Evolutionary conservation across 2,888 invertebrate species (phyloP), one percentile per base, ranked within the genome.

Genomic region (Syrista parreyssii): DNA sequence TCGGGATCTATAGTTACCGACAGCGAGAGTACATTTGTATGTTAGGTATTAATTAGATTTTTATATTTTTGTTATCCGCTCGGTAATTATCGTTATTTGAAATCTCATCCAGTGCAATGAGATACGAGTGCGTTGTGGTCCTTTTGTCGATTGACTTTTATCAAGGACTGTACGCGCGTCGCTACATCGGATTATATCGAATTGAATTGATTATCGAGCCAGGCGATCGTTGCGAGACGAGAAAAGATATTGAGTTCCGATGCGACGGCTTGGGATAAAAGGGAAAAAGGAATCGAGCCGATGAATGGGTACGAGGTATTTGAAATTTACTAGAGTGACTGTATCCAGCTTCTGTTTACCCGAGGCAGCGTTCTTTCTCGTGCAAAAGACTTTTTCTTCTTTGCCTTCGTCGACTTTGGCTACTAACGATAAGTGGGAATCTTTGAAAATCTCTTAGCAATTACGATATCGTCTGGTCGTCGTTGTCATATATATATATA

Each of bases 181-280:
- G 23, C 2, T 40, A 30, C 71, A 4, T 71, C 30, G 11, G 30
- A 30, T 71, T 71, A 30, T 23, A 30, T 71, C 71, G 74, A 74
- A 34, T 74, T 23, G 32, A 74, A 32, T 74, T 11, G 74, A 33
- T 74, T 74, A 74, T 33, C 34, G 74, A 74, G 35, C 9, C 55
- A 55, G 55, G 55, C 55, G 23, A 55, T 30, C 23, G n/a, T 33
- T 12, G 12, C 33, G 74, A 11, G 32, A 15, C 74, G 35, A 35
- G 35, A 33, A 30, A 23, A 35, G 35, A 74, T 34, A 34, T 74
- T 3, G 74, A 34, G 32, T 33, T 23, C 74, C 4, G 71, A 71
- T 30, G 23, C 6, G 71, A 71, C 23, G 23, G 30, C 9, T 71
- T 11, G 23, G 30, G 71, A 71, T 71, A 71, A 32, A 71, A 3